Evolutionary conservation across 2,888 invertebrate species (phyloP).

Genomic region (Leptura quadrifasciata): DNA sequence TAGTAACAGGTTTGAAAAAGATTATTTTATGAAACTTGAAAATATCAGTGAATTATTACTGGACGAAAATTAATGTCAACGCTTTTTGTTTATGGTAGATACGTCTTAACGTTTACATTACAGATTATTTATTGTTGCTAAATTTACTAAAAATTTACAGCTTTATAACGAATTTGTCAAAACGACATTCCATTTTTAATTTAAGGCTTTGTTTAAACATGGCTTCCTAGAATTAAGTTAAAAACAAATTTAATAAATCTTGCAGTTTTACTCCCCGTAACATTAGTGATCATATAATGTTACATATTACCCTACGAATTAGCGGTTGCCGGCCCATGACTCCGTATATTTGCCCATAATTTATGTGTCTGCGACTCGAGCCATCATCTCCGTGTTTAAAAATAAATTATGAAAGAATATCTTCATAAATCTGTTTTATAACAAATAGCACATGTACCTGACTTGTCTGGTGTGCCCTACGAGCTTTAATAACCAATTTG

Average conservation of each 20-base stretch:
- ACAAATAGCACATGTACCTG: slow-evolving; percentile 49
- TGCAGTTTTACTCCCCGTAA: slow-evolving; percentile 48
- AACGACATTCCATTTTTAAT: neutral
- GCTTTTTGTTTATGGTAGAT: neutral
- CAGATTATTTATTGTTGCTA: neutral
- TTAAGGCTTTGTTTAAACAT: neutral
- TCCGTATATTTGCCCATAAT: slow-evolving; percentile 61
- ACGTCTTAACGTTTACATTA: neutral
- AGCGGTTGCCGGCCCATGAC: slow-evolving; percentile 56
- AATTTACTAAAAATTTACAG: neutral
- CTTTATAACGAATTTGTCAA: neutral
- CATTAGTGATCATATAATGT: slow-evolving; percentile 58
- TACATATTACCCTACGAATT: slow-evolving; percentile 63
- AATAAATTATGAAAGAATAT: slow-evolving; percentile 67
- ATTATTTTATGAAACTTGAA: no score
- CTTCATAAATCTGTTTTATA: slow-evolving; percentile 66
- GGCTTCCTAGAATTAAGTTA: neutral
- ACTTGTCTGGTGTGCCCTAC: neutral
- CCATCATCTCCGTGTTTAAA: slow-evolving; percentile 66
- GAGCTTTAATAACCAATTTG: slow-evolving; percentile 8
- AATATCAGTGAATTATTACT: no score
- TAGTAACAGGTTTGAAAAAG: no score
- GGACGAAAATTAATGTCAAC: no score
- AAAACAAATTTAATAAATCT: slow-evolving; percentile 57
- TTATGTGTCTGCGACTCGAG: slow-evolving; percentile 66